Base-by-base conservation (phyloP, 1,140 invertebrate species). In the Papilio polyxenes region DNA sequence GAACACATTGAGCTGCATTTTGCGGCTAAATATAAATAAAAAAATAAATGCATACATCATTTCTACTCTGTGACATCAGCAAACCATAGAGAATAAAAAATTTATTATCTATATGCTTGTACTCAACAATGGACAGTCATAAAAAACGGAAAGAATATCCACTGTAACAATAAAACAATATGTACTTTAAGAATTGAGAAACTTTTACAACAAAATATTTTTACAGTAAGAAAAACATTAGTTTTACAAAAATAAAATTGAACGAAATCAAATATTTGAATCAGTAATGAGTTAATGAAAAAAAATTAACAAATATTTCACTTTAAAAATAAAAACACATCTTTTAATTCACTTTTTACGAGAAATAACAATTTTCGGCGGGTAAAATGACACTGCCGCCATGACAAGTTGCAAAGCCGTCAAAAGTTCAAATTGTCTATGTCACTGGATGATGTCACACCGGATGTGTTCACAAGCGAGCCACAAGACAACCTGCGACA, bases 1-100 rank as follows among this genome's bases (percentile, higher is more conserved):
- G 77, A 78, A 78, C 51, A 79, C 77, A 62, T 79, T 62, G 40
- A 79, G 77, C 77, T 78, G 77, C 56, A 62, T 59, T 40, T 20
- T 17, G 40, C 51, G 65, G 65, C 65, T 37, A 44, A 59, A 40
- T 11, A 56, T 37, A 77, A 75, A 75, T n/a, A 23, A 51, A 76
- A 23, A 79, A 59, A 79, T 79, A 44, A 37, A 79, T 79, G 75
- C 48, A 51, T 13, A 72, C 13, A 10, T 59, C 3, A 37, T 72
- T 37, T 72, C n/a, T 72, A 40, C 65, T 72, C 65, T 72, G 3
- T 72, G 65, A 72, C 65, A 37, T 31, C 31, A 23, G 62, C 23
- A 8, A 15, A 37, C 23, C 13, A 72, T 72, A 72, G 65, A 37
- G 31, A 37, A 69, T 65, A 31, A 31, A 65, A 65, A 11, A 0